Evolutionary conservation across 2,888 invertebrate genomes (phyloP).

Genomic region (Metacarcinus magister): DNA sequence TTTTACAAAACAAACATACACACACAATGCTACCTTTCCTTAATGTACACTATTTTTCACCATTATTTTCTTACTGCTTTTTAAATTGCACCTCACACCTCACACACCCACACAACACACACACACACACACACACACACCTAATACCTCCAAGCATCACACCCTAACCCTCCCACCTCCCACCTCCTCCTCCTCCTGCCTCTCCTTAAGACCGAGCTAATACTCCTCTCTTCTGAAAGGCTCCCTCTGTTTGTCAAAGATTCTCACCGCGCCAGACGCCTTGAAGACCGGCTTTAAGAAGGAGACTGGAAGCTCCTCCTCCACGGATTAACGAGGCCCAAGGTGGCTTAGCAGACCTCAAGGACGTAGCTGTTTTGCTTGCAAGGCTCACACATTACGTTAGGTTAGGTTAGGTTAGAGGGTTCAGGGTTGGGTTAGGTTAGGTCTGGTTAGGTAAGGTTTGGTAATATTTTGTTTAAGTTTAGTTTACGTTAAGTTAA

Average conservation of each 20-base stretch:
- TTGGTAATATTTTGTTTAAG: too few relatives aligned
- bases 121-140: neutral
- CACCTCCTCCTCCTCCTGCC: neutral
- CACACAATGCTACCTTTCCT: neutral
- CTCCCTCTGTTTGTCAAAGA: slow-evolving; percentile 3
- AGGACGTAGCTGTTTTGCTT: neutral
- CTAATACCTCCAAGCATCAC: neutral
- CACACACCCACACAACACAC: too few relatives aligned
- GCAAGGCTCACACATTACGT: neutral
- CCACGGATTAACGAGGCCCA: neutral
- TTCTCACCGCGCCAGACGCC: neutral
- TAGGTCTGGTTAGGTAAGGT: too few relatives aligned
- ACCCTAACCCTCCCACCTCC: neutral
- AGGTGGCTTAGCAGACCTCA: neutral
- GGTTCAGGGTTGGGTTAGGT: too few relatives aligned
- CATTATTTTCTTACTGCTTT: too few relatives aligned
- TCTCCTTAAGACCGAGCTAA: neutral
- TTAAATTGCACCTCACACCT: too few relatives aligned
- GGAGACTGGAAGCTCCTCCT: neutral
- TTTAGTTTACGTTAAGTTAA: too few relatives aligned
- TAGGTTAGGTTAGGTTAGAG: too few relatives aligned
- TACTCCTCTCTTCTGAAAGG: neutral
- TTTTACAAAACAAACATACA: neutral
- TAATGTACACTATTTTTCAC: neutral
- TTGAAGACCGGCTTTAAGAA: neutral